Evolutionary conservation across 1,140 invertebrate species (phyloP).

Genomic region (Colletes gigas): DNA sequence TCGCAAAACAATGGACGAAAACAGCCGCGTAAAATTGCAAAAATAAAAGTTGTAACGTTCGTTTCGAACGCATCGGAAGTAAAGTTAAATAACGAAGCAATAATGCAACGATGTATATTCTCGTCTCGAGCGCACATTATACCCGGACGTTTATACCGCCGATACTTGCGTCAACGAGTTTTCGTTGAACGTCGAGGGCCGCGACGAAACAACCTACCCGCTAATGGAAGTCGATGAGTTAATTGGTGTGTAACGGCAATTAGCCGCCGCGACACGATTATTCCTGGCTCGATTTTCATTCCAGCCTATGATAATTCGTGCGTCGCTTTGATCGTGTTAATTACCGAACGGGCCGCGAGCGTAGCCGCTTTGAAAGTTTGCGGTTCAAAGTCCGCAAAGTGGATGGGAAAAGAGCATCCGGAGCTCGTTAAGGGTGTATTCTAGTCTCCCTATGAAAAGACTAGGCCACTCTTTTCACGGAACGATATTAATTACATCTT

Average conservation of each 20-base stretch:
- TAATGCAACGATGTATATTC: background rate
- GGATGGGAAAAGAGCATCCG: background rate
- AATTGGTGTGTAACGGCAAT: conserved; percentile 61
- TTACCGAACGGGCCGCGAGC: conserved; percentile 31
- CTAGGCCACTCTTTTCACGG: too few relatives aligned
- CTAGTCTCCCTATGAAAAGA: background rate
- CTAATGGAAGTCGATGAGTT: conserved; percentile 59
- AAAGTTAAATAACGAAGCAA: background rate
- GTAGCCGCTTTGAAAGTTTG: conserved; percentile 12
- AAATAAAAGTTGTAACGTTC: background rate
- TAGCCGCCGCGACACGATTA: conserved; percentile 54
- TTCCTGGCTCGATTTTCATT: conserved; percentile 51
- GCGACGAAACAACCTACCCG: conserved; percentile 19
- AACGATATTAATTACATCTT: too few relatives aligned
- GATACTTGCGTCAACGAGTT: conserved; percentile 16
- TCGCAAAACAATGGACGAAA: too few relatives aligned
- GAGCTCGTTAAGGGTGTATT: conserved; percentile 25
- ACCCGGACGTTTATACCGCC: background rate
- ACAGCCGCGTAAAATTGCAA: background rate
- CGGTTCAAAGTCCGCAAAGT: background rate
- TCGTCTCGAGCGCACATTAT: background rate
- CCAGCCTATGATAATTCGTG: conserved; percentile 57
- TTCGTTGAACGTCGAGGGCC: conserved; percentile 17
- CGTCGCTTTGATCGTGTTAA: conserved; percentile 55
- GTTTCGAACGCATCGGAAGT: background rate